These are phyloP conservation scores for Synanceia verrucosa DNA, from an alignment of 2,797 vertebrate genomes.

Conservation along the genomic window DNA sequence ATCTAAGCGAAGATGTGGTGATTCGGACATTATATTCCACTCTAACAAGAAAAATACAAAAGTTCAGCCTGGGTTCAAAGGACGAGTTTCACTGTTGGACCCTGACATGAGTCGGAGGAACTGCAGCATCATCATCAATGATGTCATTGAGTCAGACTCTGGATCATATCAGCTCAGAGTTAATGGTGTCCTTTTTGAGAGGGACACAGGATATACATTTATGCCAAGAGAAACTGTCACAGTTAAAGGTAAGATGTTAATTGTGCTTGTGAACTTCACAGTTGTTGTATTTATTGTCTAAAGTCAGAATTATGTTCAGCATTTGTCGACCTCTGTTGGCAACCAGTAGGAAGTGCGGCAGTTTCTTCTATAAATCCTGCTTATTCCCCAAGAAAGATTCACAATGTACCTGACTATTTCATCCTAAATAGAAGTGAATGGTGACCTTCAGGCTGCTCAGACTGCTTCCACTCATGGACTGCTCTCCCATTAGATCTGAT, in stretches of 20 bases:
- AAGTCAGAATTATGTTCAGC: neutral
- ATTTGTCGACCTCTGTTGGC: neutral
- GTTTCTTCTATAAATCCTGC: neutral
- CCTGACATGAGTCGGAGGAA: neutral
- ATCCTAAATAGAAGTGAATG: neutral
- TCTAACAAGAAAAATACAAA: rapidly evolving
- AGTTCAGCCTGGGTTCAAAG: slow-evolving; percentile 1
- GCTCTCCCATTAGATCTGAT: slow-evolving; percentile 32
- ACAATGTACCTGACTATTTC: neutral
- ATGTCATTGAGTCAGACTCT: slow-evolving; percentile 45
- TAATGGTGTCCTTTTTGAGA: rapidly evolving
- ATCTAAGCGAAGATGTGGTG: rapidly evolving
- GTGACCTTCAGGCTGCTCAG: neutral
- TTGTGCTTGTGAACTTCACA: neutral
- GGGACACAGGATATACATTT: rapidly evolving
- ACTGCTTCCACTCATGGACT: neutral
- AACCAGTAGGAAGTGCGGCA: neutral
- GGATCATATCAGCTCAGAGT: slow-evolving; percentile 56
- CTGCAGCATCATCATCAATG: slow-evolving; percentile 63
- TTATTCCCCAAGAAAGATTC: neutral
- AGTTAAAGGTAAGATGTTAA: slow-evolving; percentile 40
- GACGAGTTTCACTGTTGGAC: slow-evolving; percentile 41
- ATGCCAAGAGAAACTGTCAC: rapidly evolving
- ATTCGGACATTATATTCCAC: slow-evolving; percentile 17
- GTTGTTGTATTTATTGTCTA: neutral